Conservation (phyloP, 2,888 invertebrate genomes). For the Argynnis bischoffii region DNA sequence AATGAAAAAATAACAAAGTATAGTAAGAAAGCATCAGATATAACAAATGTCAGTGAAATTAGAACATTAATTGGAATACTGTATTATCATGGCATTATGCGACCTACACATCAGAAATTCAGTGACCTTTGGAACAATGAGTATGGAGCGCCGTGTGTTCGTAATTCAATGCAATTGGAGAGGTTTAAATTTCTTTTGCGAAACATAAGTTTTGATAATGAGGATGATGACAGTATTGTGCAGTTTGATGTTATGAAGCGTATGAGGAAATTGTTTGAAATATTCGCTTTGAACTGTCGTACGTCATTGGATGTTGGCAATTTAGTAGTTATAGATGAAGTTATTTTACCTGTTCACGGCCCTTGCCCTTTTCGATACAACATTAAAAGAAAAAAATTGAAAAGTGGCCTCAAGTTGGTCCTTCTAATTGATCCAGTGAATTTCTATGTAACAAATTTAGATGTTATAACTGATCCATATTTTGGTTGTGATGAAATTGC, state of each 20-base stretch:
- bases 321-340: conserved; percentile 68
- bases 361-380: conserved; percentile 72
- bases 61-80: conserved; percentile 71
- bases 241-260: conserved; percentile 67
- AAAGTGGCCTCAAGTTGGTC: conserved; percentile 69
- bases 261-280: conserved; percentile 72
- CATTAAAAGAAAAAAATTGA: conserved; percentile 64
- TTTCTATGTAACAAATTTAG: conserved; percentile 71
- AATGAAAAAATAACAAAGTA: conserved; percentile 63
- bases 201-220: conserved; percentile 65
- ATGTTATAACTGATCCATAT: conserved; percentile 69
- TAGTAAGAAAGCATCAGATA: conserved; percentile 43
- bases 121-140: conserved; percentile 68
- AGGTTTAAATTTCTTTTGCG: conserved; percentile 67
- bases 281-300: conserved; percentile 73
- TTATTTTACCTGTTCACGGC: conserved; percentile 68
- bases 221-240: conserved; percentile 53
- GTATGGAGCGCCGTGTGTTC: conserved; percentile 60
- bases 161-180: conserved; percentile 62
- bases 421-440: conserved; percentile 66
- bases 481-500: conserved; percentile 61
- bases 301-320: conserved; percentile 60
- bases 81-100: conserved; percentile 71
- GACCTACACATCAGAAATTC: conserved; percentile 66
- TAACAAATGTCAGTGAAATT: conserved; percentile 62